Base-by-base conservation (phyloP, 2,113 vertebrate genomes). In the Eleginops maclovinus region DNA sequence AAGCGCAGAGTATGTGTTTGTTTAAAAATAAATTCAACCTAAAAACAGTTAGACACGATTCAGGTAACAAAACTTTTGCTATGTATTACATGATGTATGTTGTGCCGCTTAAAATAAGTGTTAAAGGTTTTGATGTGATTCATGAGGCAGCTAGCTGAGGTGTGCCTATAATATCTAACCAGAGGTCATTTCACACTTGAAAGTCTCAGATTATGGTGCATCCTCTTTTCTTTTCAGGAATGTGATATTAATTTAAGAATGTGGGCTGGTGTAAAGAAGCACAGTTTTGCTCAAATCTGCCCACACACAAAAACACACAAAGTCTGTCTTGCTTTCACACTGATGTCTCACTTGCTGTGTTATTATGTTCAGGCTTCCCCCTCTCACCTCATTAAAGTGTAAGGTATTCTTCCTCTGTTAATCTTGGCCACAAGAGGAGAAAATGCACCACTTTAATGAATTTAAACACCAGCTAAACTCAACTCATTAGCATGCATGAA, bases 141-240 rank as follows among this genome's bases (percentile, higher is more conserved):
- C 31, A 44, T 65, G 22, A 60, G 54, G 62, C 74, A 41, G 12
- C 22, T 50, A 71, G 60, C 53, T 49, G 60, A 72, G 26, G 41
- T 72, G 36, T 80, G 43, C 19, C 50, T 71, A 24, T 69, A 44
- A 70, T 21, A 53, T 76, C n/a, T 60, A 19, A 72, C 13, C 63
- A 65, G 59, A 81, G 61, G 62, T 84, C 49, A 87, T 85, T 90
- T 88, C 79, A 85, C 62, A 85, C 74, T 70, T 70, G 46, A 87
- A 72, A 86, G 68, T 60, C 43, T 71, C 66, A 75, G 73, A 85
- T 85, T 71, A 53, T 46, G 11, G 53, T n/a, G 36, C 72, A 60
- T 75, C 62, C 17, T 64, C 67, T 59, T 46, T 36, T 24, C 78
- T 83, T 54, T 74, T 28, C 69, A 64, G 79, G 58, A 86, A 81